phyloP scores from a whole-genome alignment of 2,888 invertebrate genomes.

The Hydropsyche betteni region DNA sequence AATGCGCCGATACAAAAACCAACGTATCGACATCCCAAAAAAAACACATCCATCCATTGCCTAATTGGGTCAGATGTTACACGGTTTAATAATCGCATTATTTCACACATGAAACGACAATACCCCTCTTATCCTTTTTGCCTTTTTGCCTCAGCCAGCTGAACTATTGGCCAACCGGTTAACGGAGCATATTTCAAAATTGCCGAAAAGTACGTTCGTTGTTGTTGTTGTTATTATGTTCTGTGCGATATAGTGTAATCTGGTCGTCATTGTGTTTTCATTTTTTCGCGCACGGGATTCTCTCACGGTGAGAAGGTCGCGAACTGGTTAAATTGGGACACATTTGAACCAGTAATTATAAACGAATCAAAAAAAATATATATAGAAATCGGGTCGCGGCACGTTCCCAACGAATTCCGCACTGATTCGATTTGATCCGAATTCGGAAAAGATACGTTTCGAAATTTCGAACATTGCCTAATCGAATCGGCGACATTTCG shows the following conservation, averaged over 20 bases:
- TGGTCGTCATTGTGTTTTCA: neutral
- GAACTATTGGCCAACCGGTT: conserved; percentile 18
- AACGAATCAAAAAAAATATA: conserved; percentile 19
- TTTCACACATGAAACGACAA: conserved; percentile 3
- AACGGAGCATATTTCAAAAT: conserved; percentile 23
- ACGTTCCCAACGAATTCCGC: neutral
- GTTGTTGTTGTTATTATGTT: too few species aligned
- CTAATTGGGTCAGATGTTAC: conserved; percentile 16
- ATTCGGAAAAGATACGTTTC: neutral
- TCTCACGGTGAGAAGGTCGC: conserved; percentile 28
- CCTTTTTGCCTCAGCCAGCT: neutral
- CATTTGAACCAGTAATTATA: conserved; percentile 27
- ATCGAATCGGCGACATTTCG: too few species aligned
- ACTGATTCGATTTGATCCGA: neutral
- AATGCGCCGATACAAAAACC: too few species aligned
- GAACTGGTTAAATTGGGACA: conserved; percentile 16
- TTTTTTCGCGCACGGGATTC: neutral
- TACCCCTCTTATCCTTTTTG: neutral
- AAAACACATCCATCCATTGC: neutral
- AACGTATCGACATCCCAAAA: too few species aligned
- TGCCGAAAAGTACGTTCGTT: conserved; percentile 3
- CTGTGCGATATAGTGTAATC: too few species aligned
- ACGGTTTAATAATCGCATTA: conserved; percentile 7
- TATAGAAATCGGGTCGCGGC: neutral
- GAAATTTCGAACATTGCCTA: too few species aligned